Percentiles rank a stretch among this genome's conserved stretches.
Evolutionary conservation across 2,888 invertebrate genomes (phyloP).

Genomic region (Megalurothrips usitatus): DNA sequence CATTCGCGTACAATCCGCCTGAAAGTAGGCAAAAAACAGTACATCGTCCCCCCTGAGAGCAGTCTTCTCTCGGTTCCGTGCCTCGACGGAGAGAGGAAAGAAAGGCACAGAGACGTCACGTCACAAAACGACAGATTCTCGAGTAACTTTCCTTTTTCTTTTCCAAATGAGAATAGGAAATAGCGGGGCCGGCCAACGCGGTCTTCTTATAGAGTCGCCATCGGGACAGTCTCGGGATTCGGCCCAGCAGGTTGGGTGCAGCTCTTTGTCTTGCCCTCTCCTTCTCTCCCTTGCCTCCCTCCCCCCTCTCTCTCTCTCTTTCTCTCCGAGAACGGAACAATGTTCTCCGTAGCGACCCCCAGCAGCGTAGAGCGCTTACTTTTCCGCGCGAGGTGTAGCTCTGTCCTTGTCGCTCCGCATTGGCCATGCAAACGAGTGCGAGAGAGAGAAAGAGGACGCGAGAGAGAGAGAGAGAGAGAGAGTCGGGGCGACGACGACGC

Average conservation of each 20-base stretch:
- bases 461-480: no score
- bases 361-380: background rate
- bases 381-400: background rate
- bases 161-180: background rate
- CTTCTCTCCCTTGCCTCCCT: background rate
- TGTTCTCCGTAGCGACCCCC: no score
- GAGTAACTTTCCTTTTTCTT: background rate
- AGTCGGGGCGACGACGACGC: background rate
- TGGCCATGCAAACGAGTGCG: background rate
- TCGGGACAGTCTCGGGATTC: background rate
- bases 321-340: background rate
- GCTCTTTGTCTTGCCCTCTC: background rate
- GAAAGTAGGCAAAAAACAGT: no score
- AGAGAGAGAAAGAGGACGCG: no score
- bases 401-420: background rate
- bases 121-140: background rate
- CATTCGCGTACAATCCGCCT: no score
- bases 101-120: no score
- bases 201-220: background rate
- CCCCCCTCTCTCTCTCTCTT: conserved; percentile 13
- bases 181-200: no score
- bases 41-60: no score
- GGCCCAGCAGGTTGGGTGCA: no score
- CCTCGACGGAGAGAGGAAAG: no score
- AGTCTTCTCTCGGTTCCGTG: no score